Base-by-base conservation (phyloP, 2,113 vertebrate genomes). In the Canis aureus region DNA sequence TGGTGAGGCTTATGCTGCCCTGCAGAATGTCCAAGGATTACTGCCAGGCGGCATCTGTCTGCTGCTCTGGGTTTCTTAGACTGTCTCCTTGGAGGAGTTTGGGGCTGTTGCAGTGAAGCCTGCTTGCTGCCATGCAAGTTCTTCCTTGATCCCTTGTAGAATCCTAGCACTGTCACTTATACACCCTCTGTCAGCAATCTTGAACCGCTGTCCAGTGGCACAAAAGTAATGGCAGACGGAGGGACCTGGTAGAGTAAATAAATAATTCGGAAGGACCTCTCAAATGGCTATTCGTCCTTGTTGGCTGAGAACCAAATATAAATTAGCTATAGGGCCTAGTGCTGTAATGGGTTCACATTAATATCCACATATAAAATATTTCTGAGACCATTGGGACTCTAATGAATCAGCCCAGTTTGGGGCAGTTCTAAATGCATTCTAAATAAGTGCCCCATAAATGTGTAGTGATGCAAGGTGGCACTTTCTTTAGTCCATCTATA, bases 341-440 rank as follows among this genome's bases (percentile, higher is more conserved):
- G 23, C 43, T 73, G 6, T 86, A 90, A 81, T 62, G 59, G 67
- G 66, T 74, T 89, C 87, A 67, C 43, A 82, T 90, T 80, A 91
- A 78, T 96, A 87, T 85, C 74, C 1, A 71, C 43, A 89, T 74
- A 94, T 97, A 69, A 96, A 96, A 90, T 94, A 96, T 92, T 98
- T 95, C 94, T 97, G 76, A 98, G 94, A 59, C 53, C 22, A 19
- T 89, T 15, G 15, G 49, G 62, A 89, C 78, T 74, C n/a, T 32
- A 64, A 91, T 95, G 84, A 95, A 84, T 80, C 87, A 92, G 62
- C 27, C 57, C 8, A 10, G 51, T 66, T 51, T 97, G n/a, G 22
- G 94, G 64, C 32, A 81, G 59, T 79, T 94, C 85, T 97, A 88
- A 97, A 85, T 91, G 73, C 88, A 88, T 96, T 96, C 73, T 92